Percentiles rank a stretch among this genome's conserved stretches.
Conservation (phyloP, 1,140 invertebrate genomes). For the Solen grandis region DNA sequence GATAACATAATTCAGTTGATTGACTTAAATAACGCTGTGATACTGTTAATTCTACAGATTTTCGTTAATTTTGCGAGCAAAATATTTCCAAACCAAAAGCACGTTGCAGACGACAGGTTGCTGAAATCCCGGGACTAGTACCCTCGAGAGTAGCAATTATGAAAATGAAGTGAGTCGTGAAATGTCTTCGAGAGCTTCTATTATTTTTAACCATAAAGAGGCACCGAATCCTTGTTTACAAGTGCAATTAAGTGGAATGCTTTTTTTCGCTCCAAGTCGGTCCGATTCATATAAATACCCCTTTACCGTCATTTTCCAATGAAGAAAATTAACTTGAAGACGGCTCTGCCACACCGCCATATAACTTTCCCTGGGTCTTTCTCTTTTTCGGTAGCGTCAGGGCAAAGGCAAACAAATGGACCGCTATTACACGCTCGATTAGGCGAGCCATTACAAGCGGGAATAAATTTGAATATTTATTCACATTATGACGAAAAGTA, state of each 20-base stretch:
- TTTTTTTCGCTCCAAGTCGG: slow-evolving; percentile 18
- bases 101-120: no score
- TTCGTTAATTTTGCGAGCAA: no score
- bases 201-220: no score
- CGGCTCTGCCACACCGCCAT: not conserved
- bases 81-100: no score
- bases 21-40: no score
- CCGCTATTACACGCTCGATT: slow-evolving; percentile 45
- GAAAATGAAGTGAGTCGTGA: no score
- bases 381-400: not conserved
- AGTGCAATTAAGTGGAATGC: slow-evolving; percentile 44
- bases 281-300: slow-evolving; percentile 35
- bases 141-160: no score
- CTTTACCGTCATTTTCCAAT: not conserved
- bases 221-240: no score
- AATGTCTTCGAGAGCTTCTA: no score
- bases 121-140: no score
- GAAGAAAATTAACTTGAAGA: slow-evolving; percentile 31
- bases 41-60: no score
- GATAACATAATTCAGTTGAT: no score
- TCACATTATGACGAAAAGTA: not conserved
- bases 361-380: not conserved
- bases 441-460: slow-evolving; percentile 27
- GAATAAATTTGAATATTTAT: slow-evolving; percentile 55
- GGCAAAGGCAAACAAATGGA: slow-evolving; percentile 13